A percentile compares a stretch with the other conserved stretches of the same genome.
phyloP scores from a whole-genome alignment of 2,888 invertebrate species.

The Silvanus unidentatus region DNA sequence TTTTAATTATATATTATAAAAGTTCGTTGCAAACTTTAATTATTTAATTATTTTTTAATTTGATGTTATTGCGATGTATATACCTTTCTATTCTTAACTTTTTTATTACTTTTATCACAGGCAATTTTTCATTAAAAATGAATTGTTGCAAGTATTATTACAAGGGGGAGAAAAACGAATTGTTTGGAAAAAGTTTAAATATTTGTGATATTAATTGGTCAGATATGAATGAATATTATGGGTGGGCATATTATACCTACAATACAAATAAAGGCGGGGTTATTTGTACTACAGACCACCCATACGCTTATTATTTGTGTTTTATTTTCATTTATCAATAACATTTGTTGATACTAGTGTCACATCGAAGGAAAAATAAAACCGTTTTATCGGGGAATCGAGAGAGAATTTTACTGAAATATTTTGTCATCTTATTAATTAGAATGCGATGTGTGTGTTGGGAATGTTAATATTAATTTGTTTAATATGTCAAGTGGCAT shows the following conservation, averaged over 20 bases:
- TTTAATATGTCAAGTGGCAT: no score
- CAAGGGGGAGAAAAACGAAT: no score
- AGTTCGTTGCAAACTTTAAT: slow-evolving; percentile 36
- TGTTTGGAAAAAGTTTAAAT: slow-evolving; percentile 27
- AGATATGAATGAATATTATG: slow-evolving; percentile 32
- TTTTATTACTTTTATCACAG: slow-evolving; percentile 29
- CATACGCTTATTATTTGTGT: slow-evolving; percentile 30
- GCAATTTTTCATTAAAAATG: slow-evolving; percentile 29
- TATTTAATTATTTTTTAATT: slow-evolving; percentile 40
- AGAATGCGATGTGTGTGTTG: no score
- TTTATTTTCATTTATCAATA: slow-evolving; percentile 22
- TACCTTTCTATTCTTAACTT: slow-evolving; percentile 26
- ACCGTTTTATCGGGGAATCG: no score
- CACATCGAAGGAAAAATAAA: no score
- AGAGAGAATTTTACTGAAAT: no score
- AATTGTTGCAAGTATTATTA: slow-evolving; percentile 20
- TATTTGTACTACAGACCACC: slow-evolving; percentile 37
- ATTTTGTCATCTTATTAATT: no score
- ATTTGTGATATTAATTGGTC: slow-evolving; percentile 38
- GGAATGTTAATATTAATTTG: no score
- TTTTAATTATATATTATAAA: slow-evolving; percentile 41
- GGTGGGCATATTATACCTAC: slow-evolving; percentile 34
- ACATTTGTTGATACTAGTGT: no score
- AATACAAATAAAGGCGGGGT: slow-evolving; percentile 39
- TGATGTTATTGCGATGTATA: slow-evolving; percentile 34